Base-by-base conservation (phyloP, 2,888 invertebrate species). In the Thecophora atra region DNA sequence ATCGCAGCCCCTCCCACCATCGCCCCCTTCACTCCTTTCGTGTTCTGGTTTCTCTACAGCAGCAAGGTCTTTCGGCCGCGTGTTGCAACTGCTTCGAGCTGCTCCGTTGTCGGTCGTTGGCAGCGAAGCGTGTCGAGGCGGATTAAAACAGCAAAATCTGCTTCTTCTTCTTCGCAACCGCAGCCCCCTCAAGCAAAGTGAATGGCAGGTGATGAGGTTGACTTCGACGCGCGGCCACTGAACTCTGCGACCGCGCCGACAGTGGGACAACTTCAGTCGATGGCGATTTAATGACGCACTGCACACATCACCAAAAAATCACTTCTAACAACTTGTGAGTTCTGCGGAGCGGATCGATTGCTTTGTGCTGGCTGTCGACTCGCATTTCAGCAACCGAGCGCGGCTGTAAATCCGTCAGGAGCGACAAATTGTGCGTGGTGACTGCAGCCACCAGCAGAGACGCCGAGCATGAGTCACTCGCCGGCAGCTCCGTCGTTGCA, bases 351-450 rank as follows among this genome's bases (percentile, higher is more conserved):
- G n/a, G n/a, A n/a, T n/a, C n/a, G n/a, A n/a, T n/a, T n/a, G n/a
- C n/a, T n/a, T n/a, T n/a, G n/a, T n/a, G n/a, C n/a, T n/a, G n/a
- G 37, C 24, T 54, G 58, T 69, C 28, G 44, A 58, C 58, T 60
- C 26, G 44, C 44, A 58, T 69, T 42, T 58, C 58, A 44, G 68
- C 47, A 69, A 69, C 47, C 58, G 44, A 52, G 66, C 52, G 66
- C 51, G 51, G 19, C 42, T 58, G 26, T 52, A 26, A 60, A 68
- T 58, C 68, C 58, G 58, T 42, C 21, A 24, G 26, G 19, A 68
- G 58, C 58, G 68, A 60, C 56, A 68, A 68, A 68, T 67, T 68
- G 58, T 60, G 68, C 68, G 68, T 68, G 60, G 58, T 58, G 21
- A 2, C 17, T n/a, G 19, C 21, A 17, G 62, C 17, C 15, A n/a